These are phyloP conservation scores for Cisticola juncidis DNA, from an alignment of 2,113 vertebrate genomes.

Conservation along the genomic window DNA sequence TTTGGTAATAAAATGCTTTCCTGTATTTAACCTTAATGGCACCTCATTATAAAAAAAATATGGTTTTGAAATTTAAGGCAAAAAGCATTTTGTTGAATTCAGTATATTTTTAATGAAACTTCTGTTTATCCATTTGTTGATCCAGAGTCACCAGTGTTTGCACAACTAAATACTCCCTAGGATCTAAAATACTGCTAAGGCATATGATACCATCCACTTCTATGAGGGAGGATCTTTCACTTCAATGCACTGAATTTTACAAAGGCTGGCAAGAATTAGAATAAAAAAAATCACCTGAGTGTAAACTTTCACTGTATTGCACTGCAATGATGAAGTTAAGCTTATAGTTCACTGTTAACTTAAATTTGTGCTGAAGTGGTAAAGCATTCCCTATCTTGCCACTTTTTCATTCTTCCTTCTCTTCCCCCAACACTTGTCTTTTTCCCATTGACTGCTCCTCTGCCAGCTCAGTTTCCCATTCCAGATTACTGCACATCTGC, in stretches of 20 bases:
- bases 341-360: neutral
- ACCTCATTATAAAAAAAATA: neutral
- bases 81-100: neutral
- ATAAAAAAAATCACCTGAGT: neutral
- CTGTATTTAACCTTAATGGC: neutral
- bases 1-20: neutral
- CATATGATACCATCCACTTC: neutral
- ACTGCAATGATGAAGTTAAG: neutral
- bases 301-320: neutral
- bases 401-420: neutral
- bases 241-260: neutral
- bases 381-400: neutral
- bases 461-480: neutral
- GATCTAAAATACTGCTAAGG: neutral
- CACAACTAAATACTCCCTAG: neutral
- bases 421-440: neutral
- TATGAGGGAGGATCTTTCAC: neutral
- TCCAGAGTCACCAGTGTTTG: neutral
- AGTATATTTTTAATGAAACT: neutral
- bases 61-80: neutral
- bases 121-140: neutral
- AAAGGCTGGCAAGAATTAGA: neutral
- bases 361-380: neutral
- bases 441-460: neutral
- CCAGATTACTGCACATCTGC: neutral